phyloP scores from a whole-genome alignment of 2,797 vertebrate genomes.

The Spea hammondii region DNA sequence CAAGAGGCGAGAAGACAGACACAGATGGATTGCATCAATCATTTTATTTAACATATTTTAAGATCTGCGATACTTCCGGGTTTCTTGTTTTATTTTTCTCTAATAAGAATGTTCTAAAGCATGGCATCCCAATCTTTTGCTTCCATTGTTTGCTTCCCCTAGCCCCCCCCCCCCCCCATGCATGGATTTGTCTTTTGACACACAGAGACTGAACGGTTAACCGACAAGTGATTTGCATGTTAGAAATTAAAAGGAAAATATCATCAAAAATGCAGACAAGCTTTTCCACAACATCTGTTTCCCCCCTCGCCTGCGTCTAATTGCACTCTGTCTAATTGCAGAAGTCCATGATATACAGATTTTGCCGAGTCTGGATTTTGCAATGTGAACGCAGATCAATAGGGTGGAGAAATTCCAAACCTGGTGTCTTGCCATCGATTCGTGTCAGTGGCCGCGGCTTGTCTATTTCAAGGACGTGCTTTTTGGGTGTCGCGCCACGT shows the following conservation, averaged over 20 bases:
- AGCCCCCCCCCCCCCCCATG: not conserved
- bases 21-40: too few relatives aligned
- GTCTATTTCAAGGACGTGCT: constrained; percentile 38
- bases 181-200: constrained; percentile 1
- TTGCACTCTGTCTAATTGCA: constrained; percentile 41
- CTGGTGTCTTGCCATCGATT: constrained; percentile 38
- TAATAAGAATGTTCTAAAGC: not conserved
- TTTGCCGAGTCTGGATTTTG: constrained; percentile 33
- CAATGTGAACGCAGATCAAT: constrained; percentile 39
- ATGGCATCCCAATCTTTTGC: not conserved
- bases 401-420: constrained; percentile 29
- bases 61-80: too few relatives aligned
- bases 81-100: too few relatives aligned
- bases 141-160: not conserved
- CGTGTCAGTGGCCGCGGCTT: constrained; percentile 21
- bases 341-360: constrained; percentile 28
- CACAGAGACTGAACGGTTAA: constrained; percentile 5
- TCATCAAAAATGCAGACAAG: constrained; percentile 48
- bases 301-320: constrained; percentile 41
- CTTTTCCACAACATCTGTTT: constrained; percentile 50
- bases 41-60: too few relatives aligned
- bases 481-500: constrained; percentile 20
- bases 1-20: too few relatives aligned
- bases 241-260: constrained; percentile 39
- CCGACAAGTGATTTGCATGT: constrained; percentile 43